A percentile compares a stretch with the other conserved stretches of the same genome.
These are phyloP conservation scores for Augiades crinisus DNA, from an alignment of 2,888 invertebrate species.

Conservation along the genomic window DNA sequence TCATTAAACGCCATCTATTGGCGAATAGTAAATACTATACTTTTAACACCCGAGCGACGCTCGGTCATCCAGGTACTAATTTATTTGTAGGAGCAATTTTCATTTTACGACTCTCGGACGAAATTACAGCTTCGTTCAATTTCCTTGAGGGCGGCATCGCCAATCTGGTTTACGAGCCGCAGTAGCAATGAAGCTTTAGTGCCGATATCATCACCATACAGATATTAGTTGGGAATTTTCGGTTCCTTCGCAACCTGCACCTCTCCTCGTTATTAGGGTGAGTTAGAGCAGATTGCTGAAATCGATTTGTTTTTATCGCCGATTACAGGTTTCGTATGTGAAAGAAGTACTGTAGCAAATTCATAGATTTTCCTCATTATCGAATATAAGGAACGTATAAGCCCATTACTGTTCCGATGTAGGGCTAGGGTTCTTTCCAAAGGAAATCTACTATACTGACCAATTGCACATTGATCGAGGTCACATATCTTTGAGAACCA, in stretches of 20 bases:
- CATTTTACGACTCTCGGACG: slow-evolving; percentile 16
- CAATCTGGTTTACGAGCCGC: slow-evolving; percentile 20
- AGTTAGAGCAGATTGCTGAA: slow-evolving; percentile 22
- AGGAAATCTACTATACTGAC: too few species aligned
- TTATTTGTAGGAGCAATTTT: slow-evolving; percentile 13
- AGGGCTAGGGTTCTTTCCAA: too few species aligned
- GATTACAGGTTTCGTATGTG: slow-evolving; percentile 6
- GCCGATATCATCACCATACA: slow-evolving; percentile 22
- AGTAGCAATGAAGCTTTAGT: slow-evolving; percentile 19
- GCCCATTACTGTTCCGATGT: too few species aligned
- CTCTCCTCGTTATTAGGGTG: slow-evolving; percentile 17
- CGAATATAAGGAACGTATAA: too few species aligned
- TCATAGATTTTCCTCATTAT: too few species aligned
- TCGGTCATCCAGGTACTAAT: too few species aligned
- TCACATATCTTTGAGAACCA: too few species aligned
- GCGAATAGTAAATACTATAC: too few species aligned
- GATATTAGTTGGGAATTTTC: slow-evolving; percentile 15
- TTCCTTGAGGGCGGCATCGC: slow-evolving; percentile 13
- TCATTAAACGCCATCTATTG: too few species aligned
- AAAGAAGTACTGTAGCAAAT: too few species aligned
- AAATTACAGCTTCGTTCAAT: slow-evolving; percentile 19
- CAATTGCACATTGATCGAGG: too few species aligned
- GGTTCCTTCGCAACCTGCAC: slow-evolving; percentile 1
- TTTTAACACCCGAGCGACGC: too few species aligned
- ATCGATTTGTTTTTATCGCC: slow-evolving; percentile 22